Base-by-base conservation (phyloP, 2,797 vertebrate genomes). In the Sparus aurata region DNA sequence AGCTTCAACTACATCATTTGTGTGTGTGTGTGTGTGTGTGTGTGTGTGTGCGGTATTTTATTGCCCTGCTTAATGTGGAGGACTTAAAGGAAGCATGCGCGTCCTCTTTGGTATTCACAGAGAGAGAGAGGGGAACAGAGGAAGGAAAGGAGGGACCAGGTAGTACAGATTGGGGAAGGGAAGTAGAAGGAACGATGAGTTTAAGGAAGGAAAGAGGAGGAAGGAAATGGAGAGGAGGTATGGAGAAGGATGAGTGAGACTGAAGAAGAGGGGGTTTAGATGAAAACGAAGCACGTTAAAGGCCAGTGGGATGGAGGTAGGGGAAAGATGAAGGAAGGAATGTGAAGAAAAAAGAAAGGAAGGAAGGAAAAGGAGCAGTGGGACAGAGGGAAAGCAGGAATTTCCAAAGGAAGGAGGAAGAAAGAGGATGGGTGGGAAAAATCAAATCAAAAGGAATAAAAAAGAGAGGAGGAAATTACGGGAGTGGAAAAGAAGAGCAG, bases 21-120 rank as follows among this genome's bases (percentile, higher is more conserved):
- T 67, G 68, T 58, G 67, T 63, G 54, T 72, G 83, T 78, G 57
- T 75, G 67, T 30, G 65, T 61, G 41, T 63, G 73, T 73, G 60
- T 67, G 53, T 52, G 65, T 57, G 53, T 65, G 25, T 78, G 65
- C 59, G 80, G 46, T 61, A 69, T 87, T 85, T 84, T 87, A 80
- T 80, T 82, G 79, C 84, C 65, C 70, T 59, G 76, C 65, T 83
- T 87, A 87, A 89, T 88, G 85, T 76, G 77, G 49, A 49, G 61
- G 82, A 87, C 80, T 84, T 84, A 64, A 77, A 82, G 58, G 73
- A 83, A 80, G 79, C 86, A 86, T 80, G 81, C 74, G 17, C 57
- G 20, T 73, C 57, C 69, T 88, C 76, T 83, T 76, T 80, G 84
- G 81, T 86, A 89, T 91, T 91, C 78, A 73, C 25, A 49, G 20